Conservation (phyloP, 1,140 invertebrate genomes). For the Drosophila albomicans region DNA sequence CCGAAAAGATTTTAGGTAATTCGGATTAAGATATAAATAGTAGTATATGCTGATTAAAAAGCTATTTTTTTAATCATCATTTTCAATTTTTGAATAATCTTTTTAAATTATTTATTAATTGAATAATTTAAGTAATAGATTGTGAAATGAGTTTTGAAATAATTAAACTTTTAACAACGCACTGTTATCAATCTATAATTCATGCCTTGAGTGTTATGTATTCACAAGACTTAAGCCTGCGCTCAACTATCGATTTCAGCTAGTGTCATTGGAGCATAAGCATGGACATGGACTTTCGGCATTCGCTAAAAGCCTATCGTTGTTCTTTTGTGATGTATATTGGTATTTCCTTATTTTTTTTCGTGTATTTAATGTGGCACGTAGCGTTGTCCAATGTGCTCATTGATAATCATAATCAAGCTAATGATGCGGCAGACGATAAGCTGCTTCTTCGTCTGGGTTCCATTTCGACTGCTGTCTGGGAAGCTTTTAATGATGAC, state of each 20-base stretch:
- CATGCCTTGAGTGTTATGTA: too few species aligned
- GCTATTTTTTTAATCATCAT: too few species aligned
- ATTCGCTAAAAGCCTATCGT: conserved; percentile 33
- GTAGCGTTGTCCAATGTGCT: conserved; percentile 65
- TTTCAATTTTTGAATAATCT: too few species aligned
- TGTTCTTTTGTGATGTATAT: conserved; percentile 35
- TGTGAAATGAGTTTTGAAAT: too few species aligned
- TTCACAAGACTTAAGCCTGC: too few species aligned
- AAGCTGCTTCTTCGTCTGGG: conserved; percentile 42
- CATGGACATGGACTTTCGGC: neutral
- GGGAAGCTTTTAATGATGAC: conserved; percentile 65
- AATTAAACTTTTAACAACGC: too few species aligned
- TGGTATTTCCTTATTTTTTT: neutral
- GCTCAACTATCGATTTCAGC: conserved; percentile 3
- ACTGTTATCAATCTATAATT: too few species aligned
- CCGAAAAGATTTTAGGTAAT: too few species aligned
- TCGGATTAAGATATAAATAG: too few species aligned
- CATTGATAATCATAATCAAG: conserved; percentile 84
- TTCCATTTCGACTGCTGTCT: neutral
- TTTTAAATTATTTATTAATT: too few species aligned
- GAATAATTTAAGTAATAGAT: too few species aligned
- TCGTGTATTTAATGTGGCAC: conserved; percentile 53
- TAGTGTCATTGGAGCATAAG: conserved; percentile 19
- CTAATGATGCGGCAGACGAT: conserved; percentile 80
- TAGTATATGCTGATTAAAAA: too few species aligned